Evolutionary conservation across 2,888 invertebrate species (phyloP).

Genomic region (Pelosia muscerda): DNA sequence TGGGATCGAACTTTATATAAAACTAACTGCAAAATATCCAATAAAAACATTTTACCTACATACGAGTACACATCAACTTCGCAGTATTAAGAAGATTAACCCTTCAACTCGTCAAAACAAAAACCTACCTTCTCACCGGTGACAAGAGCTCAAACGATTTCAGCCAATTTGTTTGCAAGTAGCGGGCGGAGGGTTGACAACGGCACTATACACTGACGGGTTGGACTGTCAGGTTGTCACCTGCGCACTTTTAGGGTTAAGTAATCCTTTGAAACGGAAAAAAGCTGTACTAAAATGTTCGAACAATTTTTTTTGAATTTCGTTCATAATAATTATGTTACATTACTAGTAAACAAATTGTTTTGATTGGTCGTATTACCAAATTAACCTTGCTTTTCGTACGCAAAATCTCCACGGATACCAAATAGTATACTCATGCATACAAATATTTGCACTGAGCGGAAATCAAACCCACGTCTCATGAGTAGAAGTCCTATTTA

Average conservation of each 20-base stretch:
- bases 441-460: too few relatives aligned
- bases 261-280: conserved; percentile 5
- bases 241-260: background rate
- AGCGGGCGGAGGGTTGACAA: background rate
- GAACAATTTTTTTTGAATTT: too few relatives aligned
- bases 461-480: too few relatives aligned
- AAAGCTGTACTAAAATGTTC: background rate
- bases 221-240: conserved; percentile 12
- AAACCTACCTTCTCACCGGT: background rate
- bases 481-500: too few relatives aligned
- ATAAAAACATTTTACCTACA: background rate
- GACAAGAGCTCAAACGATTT: conserved; percentile 6
- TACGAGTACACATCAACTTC: background rate
- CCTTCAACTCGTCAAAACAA: background rate
- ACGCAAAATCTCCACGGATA: too few relatives aligned
- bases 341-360: too few relatives aligned
- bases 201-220: conserved; percentile 5
- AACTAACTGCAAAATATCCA: too few relatives aligned
- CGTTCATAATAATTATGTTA: too few relatives aligned
- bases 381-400: too few relatives aligned
- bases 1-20: too few relatives aligned
- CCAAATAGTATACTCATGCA: too few relatives aligned
- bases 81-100: background rate
- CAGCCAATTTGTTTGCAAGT: conserved; percentile 8
- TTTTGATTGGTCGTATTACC: too few relatives aligned